Base-by-base conservation (phyloP, 2,113 vertebrate genomes). In the Amblyornis subalaris region DNA sequence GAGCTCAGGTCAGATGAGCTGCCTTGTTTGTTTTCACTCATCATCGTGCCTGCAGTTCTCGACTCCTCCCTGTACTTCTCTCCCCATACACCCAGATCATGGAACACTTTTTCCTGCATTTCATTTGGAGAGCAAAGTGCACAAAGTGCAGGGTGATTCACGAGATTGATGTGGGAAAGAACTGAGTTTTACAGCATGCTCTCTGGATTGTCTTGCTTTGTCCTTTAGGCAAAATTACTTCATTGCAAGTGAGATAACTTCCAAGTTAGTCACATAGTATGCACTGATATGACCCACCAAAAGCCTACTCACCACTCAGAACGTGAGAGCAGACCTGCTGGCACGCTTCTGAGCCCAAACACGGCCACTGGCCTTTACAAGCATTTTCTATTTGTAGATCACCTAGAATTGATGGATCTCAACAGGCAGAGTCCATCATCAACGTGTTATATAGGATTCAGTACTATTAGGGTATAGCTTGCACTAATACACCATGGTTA, bases 201-300 rank as follows among this genome's bases (percentile, higher is more conserved):
- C 38, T 83, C 75, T 61, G 44, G 60, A 88, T 75, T 31, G 21
- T 71, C 55, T 74, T n/a, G 8, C 65, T 90, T 94, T 57, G 53
- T 90, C 76, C 83, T 92, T 84, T 22, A 92, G 76, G 80, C 76
- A 74, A 84, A 78, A 86, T 85, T 78, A 81, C 80, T 90, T 93
- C 57, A 93, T 33, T 9, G 1, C 45, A n/a, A 47, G 22, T 22
- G 22, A 71, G 53, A 35, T 66, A 55, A 74, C 8, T 77, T 74
- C 47, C 47, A 61, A 61, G 40, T 22, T 16, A 50, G 28, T 31
- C 64, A 66, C 0, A 0, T 14, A 14, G 12, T 71, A 20, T 10
- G 31, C 53, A 54, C 31, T 42, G 18, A 79, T 51, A 25, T 19
- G 8, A 55, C n/a, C 50, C 72, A 86, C n/a, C 51, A 88, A 92